Base-by-base conservation (phyloP, 2,797 vertebrate species). In the Myoxocephalus aenaeus region DNA sequence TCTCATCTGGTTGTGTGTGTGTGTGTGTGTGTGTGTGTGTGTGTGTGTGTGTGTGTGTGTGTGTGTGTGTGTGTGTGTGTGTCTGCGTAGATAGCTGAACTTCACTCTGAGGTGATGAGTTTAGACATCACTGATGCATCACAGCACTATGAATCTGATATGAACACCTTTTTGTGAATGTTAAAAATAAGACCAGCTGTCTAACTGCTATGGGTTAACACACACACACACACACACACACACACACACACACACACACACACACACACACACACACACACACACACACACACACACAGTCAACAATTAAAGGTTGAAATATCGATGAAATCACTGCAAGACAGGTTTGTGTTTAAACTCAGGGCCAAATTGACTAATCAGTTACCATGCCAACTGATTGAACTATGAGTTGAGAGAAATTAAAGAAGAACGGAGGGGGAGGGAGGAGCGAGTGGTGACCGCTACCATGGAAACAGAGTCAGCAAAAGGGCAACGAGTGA, bases 151-250 rank as follows among this genome's bases (percentile, higher is more conserved):
- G 36, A 77, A 63, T 75, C 64, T 62, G 36, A 68, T 72, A 53
- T 46, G 8, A 20, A 22, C n/a, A 25, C 32, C 0, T 46, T 34
- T 67, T 51, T 57, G 66, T 75, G 32, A 38, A 7, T 70, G 74
- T 79, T 90, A 89, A 89, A 94, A 90, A 92, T 91, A 93, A 85
- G 78, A 57, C 76, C 87, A 92, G 89, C 89, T 92, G 89, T 90
- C 87, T 82, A 83, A 63, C 80, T 89, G 80, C 70, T 80, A 76
- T 86, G 87, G 88, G 89, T 91, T 92, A 90, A 90, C 34, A 42
- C 54, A 13, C 53, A 32, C 61, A 34, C 53, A 10, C 42, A 7
- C 40, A 27, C 54, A 51, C 36, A 34, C 48, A 36, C 12, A 8
- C 29, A 22, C 68, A 22, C 56, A 50, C 42, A 64, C 62, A 46